phyloP scores from a whole-genome alignment of 2,888 invertebrate genomes.

The Leptogaster cylindrica region DNA sequence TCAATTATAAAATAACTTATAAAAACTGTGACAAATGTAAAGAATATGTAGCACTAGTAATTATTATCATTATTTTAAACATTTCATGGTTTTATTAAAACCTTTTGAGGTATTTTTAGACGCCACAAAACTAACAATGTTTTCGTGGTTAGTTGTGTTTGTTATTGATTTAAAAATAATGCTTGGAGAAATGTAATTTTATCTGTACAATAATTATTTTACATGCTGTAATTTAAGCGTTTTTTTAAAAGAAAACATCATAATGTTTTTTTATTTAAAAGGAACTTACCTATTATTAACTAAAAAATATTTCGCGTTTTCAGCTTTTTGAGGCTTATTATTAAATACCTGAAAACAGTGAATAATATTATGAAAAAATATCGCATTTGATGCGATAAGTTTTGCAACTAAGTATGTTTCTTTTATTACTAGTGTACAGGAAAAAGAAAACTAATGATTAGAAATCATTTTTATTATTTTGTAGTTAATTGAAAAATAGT shows the following conservation, averaged over 20 bases:
- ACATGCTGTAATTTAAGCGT: conserved; percentile 18
- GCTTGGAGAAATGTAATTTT: not conserved
- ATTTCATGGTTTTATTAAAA: not conserved
- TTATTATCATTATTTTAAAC: not conserved
- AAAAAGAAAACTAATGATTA: too few relatives aligned
- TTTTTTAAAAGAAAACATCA: conserved; percentile 6
- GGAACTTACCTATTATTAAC: not conserved
- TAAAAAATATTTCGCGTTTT: not conserved
- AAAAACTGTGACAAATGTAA: conserved; percentile 18
- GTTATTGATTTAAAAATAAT: conserved; percentile 27
- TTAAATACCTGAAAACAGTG: too few relatives aligned
- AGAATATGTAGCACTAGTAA: conserved; percentile 15
- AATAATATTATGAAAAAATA: too few relatives aligned
- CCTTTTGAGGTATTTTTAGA: conserved; percentile 4
- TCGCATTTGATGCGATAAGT: too few relatives aligned
- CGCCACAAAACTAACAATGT: not conserved
- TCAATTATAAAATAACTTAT: conserved; percentile 1
- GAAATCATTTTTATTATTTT: too few relatives aligned
- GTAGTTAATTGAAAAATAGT: too few relatives aligned
- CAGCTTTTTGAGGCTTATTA: too few relatives aligned
- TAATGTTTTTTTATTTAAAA: conserved; percentile 14
- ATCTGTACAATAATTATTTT: too few relatives aligned
- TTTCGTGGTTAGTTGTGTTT: conserved; percentile 31
- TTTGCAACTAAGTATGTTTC: too few relatives aligned
- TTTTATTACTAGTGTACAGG: too few relatives aligned